Conservation (phyloP, 2,888 invertebrate genomes). For the Melolontha melolontha region DNA sequence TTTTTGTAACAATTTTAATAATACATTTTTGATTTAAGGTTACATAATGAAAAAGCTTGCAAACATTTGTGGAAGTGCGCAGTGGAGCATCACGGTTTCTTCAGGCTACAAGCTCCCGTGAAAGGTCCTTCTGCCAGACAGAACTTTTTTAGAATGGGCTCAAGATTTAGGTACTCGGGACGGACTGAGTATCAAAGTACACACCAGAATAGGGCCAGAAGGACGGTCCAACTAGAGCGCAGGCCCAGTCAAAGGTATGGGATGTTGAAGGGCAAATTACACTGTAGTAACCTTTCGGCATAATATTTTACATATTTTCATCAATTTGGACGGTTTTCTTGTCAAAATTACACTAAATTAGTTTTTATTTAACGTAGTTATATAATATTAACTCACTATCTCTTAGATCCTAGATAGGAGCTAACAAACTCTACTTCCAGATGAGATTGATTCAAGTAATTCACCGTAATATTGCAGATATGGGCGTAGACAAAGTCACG, state of each 20-base stretch:
- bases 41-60: slow-evolving; percentile 97
- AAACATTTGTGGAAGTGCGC: slow-evolving; percentile 99
- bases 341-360: too few species aligned
- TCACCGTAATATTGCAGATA: slow-evolving; percentile 66
- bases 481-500: slow-evolving; percentile 91
- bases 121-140: slow-evolving; percentile 91
- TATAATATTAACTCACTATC: too few species aligned
- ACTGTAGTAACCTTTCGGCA: neutral
- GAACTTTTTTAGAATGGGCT: slow-evolving; percentile 99
- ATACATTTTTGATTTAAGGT: slow-evolving; percentile 62
- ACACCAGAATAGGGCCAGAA: slow-evolving; percentile 87
- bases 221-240: slow-evolving; percentile 96
- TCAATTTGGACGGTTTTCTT: too few species aligned
- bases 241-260: slow-evolving; percentile 88
- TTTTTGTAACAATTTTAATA: neutral
- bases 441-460: too few species aligned
- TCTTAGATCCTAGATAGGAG: too few species aligned
- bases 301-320: too few species aligned
- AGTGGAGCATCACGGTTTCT: slow-evolving; percentile 99
- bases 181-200: slow-evolving; percentile 98
- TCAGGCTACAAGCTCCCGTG: slow-evolving; percentile 90
- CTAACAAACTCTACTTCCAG: too few species aligned
- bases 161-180: slow-evolving; percentile 88
- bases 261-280: neutral
- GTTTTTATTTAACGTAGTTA: too few species aligned